Percentiles rank a stretch among this genome's conserved stretches.
phyloP scores from a whole-genome alignment of 2,888 invertebrate species.

The Drosophila stalkeri region DNA sequence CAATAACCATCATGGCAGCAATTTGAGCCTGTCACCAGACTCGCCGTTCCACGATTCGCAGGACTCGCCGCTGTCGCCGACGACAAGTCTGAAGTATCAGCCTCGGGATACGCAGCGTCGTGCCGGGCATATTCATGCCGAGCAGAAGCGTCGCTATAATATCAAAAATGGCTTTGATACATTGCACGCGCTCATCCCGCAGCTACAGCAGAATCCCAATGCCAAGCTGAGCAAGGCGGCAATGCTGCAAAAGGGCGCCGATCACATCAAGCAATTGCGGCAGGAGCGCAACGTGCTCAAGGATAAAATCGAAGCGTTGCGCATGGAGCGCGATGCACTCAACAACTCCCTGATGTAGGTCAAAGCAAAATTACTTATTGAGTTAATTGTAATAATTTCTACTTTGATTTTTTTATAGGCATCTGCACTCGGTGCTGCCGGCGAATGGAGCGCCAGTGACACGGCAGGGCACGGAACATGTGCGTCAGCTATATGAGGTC shows the following conservation, averaged over 20 bases:
- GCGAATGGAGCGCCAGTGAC: constrained; percentile 98
- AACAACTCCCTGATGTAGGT: constrained; percentile 95
- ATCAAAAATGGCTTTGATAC: constrained; percentile 98
- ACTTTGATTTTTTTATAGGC: constrained; percentile 86
- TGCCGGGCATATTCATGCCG: constrained; percentile 96
- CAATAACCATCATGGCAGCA: constrained; percentile 54
- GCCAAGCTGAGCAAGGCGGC: constrained; percentile 98
- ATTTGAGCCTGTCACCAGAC: constrained; percentile 83
- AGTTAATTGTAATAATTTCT: neutral
- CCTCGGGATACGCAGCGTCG: constrained; percentile 89
- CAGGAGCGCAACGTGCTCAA: constrained; percentile 93
- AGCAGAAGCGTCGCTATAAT: constrained; percentile 97
- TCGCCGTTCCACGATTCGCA: constrained; percentile 83
- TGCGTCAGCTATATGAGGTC: constrained; percentile 96
- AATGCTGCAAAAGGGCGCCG: constrained; percentile 98
- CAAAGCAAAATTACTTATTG: too few species aligned
- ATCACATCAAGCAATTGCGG: constrained; percentile 95
- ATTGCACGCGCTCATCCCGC: constrained; percentile 96
- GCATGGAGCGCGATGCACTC: constrained; percentile 95
- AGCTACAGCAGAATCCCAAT: constrained; percentile 94
- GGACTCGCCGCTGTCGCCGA: constrained; percentile 88
- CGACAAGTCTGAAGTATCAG: constrained; percentile 84
- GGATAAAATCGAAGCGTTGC: constrained; percentile 94
- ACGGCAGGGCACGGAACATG: constrained; percentile 94
- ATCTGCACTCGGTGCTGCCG: constrained; percentile 96